phyloP scores from a whole-genome alignment of 2,797 vertebrate genomes.

The Megaceryle alcyon region DNA sequence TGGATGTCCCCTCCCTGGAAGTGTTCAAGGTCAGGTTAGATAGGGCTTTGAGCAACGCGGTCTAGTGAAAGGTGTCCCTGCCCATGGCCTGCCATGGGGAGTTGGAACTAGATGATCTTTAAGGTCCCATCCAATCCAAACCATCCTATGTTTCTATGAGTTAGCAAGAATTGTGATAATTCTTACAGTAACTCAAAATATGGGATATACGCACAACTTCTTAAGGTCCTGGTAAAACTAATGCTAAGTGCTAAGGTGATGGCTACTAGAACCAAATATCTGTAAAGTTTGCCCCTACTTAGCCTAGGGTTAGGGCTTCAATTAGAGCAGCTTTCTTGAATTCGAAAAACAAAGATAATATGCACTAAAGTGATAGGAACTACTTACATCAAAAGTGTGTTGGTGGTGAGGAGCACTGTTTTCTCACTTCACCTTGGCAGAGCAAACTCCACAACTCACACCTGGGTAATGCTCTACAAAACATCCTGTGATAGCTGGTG shows the following conservation, averaged over 20 bases:
- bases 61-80: background rate
- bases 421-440: background rate
- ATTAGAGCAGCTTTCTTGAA: background rate
- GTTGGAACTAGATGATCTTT: background rate
- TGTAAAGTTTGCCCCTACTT: background rate
- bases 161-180: background rate
- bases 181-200: background rate
- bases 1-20: background rate
- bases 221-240: background rate
- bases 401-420: accelerated
- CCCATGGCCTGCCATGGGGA: too few relatives aligned
- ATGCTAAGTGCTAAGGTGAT: background rate
- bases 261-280: background rate
- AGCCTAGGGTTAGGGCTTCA: background rate
- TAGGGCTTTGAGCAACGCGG: background rate
- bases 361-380: background rate
- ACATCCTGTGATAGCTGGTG: accelerated
- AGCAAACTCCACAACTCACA: background rate
- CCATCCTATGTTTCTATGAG: background rate
- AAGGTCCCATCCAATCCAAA: background rate
- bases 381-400: background rate
- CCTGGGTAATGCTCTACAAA: background rate
- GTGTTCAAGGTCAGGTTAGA: background rate
- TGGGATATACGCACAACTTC: background rate
- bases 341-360: background rate